phyloP scores from a whole-genome alignment of 2,113 vertebrate genomes.

The Chloroceryle aenea region DNA sequence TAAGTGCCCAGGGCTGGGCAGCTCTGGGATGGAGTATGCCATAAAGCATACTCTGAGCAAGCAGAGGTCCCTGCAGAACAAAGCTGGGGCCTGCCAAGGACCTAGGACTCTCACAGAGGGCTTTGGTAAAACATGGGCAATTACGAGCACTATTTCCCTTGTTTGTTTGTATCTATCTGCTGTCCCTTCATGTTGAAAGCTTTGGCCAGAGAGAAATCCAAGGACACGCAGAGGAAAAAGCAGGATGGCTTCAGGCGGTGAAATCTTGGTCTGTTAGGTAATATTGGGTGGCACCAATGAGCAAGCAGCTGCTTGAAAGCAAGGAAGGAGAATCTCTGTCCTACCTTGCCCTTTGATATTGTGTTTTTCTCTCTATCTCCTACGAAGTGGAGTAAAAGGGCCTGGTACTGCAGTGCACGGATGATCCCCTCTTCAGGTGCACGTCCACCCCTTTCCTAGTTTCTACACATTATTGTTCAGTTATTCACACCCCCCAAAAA shows the following conservation, averaged over 20 bases:
- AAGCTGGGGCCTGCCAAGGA: neutral
- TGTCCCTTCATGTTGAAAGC: neutral
- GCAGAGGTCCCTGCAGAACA: neutral
- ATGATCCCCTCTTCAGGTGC: neutral
- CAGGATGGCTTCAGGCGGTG: neutral
- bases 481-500: neutral
- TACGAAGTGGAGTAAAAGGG: neutral
- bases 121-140: neutral
- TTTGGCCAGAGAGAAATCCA: neutral
- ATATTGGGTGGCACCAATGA: neutral
- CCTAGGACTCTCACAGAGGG: neutral
- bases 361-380: neutral
- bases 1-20: neutral
- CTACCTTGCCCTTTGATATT: neutral
- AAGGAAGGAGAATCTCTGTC: neutral
- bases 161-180: neutral
- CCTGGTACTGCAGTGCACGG: neutral
- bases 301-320: neutral
- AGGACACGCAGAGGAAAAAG: neutral
- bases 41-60: neutral
- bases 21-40: neutral
- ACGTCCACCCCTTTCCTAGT: neutral
- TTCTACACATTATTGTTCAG: neutral
- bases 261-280: neutral
- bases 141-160: neutral